Base-by-base conservation (phyloP, 1,140 invertebrate genomes). In the Drosophila burlai region DNA sequence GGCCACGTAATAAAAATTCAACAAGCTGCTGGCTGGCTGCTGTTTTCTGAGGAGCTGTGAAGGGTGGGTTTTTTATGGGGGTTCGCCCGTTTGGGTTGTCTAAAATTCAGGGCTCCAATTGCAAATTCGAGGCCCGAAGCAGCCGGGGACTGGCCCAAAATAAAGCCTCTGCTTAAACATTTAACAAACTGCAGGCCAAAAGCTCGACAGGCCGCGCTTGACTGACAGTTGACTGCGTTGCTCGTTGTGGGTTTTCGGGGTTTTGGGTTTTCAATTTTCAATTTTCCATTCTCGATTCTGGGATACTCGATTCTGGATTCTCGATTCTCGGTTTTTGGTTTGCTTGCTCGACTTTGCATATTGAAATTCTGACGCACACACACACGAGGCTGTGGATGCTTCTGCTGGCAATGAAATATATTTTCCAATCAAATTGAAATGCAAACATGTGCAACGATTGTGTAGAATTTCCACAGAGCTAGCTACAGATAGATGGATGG, bases 391-490 rank as follows among this genome's bases (percentile, higher is more conserved):
- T 13, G 34, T 13, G 10, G 34, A 11, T 36, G 24, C 47, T 50
- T 13, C 52, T 55, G 52, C 34, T 55, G 34, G 34, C 54, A 81
- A 87, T 87, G 81, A 87, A 87, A 87, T 89, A 83, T 89, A 87
- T 87, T 89, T 74, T 87, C 78, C 84, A 83, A 87, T 87, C 84
- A 87, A 89, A 89, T 89, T 89, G 84, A 89, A 87, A 87, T 89
- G 84, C 83, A 89, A 89, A 87, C 80, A 87, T 80, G 75, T 76
- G 75, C 75, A 77, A 77, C 75, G 73, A 76, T 77, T 74, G 69
- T 72, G 43, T 46, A 36, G 29, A 75, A 74, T 71, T 73, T 59
- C 38, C 77, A 42, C 31, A 34, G 40, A 26, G 54, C 59, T 49
- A 38, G 49, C 64, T 47, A 34, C 49, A 29, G 59, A 31, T 65